Evolutionary conservation across 2,797 vertebrate genomes (phyloP), one percentile per base, ranked within the genome.

Genomic region (Enteromius argenteus): DNA sequence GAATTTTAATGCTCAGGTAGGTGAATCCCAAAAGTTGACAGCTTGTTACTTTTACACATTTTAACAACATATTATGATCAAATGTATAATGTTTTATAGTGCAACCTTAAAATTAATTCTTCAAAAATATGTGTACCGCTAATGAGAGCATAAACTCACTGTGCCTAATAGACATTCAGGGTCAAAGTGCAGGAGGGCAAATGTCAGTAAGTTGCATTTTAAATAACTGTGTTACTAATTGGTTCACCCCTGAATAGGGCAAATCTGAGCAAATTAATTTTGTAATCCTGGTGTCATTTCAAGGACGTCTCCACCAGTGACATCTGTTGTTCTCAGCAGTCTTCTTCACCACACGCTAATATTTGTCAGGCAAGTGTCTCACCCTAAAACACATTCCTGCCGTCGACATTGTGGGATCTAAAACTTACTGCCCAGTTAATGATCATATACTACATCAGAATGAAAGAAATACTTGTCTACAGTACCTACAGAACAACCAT

Each of bases 231-330:
- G 89, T 87, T 90, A 86, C 90, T 94, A 93, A 93, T 92, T 92
- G 91, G 89, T 86, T 88, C 84, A 30, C 85, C 88, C 84, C 76
- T 87, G 85, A 91, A 87, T 86, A 85, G 89, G 89, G 87, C 89
- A 89, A 90, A 89, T 90, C 88, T 80, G 88, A 80, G 84, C 86
- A 85, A 56, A 68, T 89, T 92, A 92, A 93, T 93, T 60, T 93
- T 89, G 86, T 27, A 88, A 91, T 91, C 88, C 86, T 86, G 86
- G 93, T 92, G 82, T 89, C 87, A 84, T 92, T 91, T 93, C 92
- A 94, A 94, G 93, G 93, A 93, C 92, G 86, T 87, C 86, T 90
- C 89, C 89, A 90, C 90, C 88, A 87, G 86, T 90, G 87, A 89
- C 92, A 93, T 92, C 90, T 93, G 91, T 86, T 60, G 44, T 84